phyloP scores from a whole-genome alignment of 2,888 invertebrate genomes.

The Cantharis rufa region DNA sequence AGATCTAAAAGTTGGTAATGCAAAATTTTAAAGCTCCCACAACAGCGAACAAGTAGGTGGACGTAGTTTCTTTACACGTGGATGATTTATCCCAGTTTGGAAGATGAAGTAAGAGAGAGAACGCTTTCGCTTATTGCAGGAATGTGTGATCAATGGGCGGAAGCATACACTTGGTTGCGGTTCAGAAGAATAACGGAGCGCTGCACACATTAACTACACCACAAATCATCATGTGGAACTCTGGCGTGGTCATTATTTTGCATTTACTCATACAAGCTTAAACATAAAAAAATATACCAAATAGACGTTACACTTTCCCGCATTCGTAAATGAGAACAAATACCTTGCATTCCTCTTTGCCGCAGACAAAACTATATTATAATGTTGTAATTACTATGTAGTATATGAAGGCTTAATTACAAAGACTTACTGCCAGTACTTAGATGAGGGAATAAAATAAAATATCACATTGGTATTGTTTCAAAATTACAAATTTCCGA shows the following conservation, averaged over 20 bases:
- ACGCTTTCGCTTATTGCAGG: slow-evolving; percentile 37
- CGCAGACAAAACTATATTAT: neutral
- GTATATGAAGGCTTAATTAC: no score
- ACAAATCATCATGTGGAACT: slow-evolving; percentile 18
- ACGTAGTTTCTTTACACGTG: slow-evolving; percentile 9
- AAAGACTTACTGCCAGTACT: no score
- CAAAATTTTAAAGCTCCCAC: slow-evolving; percentile 15
- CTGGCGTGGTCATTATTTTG: slow-evolving; percentile 11
- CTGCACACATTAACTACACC: slow-evolving; percentile 16
- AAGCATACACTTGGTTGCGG: slow-evolving; percentile 28
- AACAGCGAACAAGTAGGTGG: slow-evolving; percentile 19
- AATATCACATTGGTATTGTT: no score
- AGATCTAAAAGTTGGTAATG: slow-evolving; percentile 17
- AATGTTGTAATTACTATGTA: neutral
- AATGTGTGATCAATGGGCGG: slow-evolving; percentile 35
- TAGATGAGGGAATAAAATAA: no score
- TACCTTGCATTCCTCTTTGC: neutral
- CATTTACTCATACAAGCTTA: neutral
- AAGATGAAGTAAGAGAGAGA: slow-evolving; percentile 19
- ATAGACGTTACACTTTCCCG: neutral
- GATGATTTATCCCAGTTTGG: slow-evolving; percentile 34
- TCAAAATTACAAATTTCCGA: no score
- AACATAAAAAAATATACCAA: neutral
- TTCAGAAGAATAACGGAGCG: slow-evolving; percentile 28
- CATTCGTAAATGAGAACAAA: neutral